Percentiles rank a stretch among this genome's conserved stretches.
Evolutionary conservation across 92 coral and sea anemone genomes (phyloP).

Genomic region (Porites cylindrica): DNA sequence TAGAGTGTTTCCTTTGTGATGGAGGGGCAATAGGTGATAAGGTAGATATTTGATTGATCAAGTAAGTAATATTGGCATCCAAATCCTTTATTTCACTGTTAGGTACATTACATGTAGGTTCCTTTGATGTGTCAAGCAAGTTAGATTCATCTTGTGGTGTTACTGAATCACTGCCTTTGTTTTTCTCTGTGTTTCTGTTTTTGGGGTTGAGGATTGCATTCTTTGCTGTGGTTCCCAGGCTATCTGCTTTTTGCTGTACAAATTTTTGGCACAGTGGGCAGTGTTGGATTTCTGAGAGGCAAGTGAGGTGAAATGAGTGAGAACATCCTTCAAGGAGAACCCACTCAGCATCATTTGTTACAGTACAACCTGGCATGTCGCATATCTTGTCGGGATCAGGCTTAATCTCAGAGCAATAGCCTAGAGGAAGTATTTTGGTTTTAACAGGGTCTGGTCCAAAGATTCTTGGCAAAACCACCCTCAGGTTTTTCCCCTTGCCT

Average conservation of each 20-base stretch:
- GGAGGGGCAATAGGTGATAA: too few species aligned
- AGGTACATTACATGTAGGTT: too few species aligned
- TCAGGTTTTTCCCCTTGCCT: not conserved
- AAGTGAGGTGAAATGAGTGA: slow-evolving; percentile 39
- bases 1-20: too few species aligned
- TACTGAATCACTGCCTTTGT: not conserved
- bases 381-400: slow-evolving; percentile 14
- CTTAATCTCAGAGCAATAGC: not conserved
- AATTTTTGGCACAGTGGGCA: slow-evolving; percentile 19
- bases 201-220: slow-evolving; percentile 17
- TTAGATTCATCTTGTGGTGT: not conserved
- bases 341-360: not conserved
- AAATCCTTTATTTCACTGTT: too few species aligned
- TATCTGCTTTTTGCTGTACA: slow-evolving; percentile 10
- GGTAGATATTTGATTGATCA: not conserved
- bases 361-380: slow-evolving; percentile 22
- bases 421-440: slow-evolving; percentile 36
- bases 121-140: not conserved
- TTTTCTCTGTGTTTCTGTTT: not conserved
- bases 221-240: slow-evolving; percentile 10
- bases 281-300: not conserved
- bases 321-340: slow-evolving; percentile 42
- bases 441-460: slow-evolving; percentile 29
- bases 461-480: slow-evolving; percentile 36
- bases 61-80: slow-evolving; percentile 5